Evolutionary conservation across 2,888 invertebrate species (phyloP).

Genomic region (Unio pictorum): DNA sequence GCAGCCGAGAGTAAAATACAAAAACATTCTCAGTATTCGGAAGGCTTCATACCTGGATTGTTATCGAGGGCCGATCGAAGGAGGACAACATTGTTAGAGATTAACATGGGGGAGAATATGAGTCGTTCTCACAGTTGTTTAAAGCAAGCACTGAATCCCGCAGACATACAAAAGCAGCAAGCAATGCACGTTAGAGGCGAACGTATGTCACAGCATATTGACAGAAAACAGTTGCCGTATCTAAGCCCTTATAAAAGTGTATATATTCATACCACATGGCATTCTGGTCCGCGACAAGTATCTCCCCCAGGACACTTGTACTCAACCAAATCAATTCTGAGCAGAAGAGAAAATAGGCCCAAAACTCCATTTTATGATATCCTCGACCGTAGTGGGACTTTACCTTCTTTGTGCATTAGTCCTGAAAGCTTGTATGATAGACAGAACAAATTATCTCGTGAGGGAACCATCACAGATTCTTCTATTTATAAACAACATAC

Average conservation of each 20-base stretch:
- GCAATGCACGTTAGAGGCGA: constrained; percentile 40
- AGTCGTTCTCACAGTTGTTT: constrained; percentile 31
- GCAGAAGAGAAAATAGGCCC: constrained; percentile 6
- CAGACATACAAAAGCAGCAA: constrained; percentile 30
- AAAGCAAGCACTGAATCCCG: constrained; percentile 29
- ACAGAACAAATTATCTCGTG: constrained; percentile 10
- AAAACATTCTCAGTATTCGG: constrained; percentile 42
- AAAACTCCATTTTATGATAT: constrained; percentile 46
- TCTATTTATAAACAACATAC: constrained; percentile 32
- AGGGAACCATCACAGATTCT: constrained; percentile 32
- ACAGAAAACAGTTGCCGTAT: constrained; percentile 18
- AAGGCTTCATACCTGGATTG: constrained; percentile 55
- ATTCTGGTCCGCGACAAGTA: constrained; percentile 21
- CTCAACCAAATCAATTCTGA: constrained; percentile 5
- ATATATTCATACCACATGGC: constrained; percentile 20
- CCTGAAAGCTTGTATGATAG: constrained; percentile 27
- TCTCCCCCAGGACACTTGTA: constrained; percentile 32
- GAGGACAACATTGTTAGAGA: constrained; percentile 48
- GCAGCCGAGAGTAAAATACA: constrained; percentile 25
- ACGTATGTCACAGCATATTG: constrained; percentile 10
- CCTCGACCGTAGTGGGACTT: constrained; percentile 38
- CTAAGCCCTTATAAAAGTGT: constrained; percentile 20
- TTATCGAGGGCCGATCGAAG: constrained; percentile 53
- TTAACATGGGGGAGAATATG: constrained; percentile 32
- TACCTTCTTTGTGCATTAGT: constrained; percentile 44